A percentile compares a stretch with the other conserved stretches of the same genome.
These are phyloP conservation scores for Phocides pigmalion DNA, from an alignment of 1,140 invertebrate species.

Conservation along the genomic window DNA sequence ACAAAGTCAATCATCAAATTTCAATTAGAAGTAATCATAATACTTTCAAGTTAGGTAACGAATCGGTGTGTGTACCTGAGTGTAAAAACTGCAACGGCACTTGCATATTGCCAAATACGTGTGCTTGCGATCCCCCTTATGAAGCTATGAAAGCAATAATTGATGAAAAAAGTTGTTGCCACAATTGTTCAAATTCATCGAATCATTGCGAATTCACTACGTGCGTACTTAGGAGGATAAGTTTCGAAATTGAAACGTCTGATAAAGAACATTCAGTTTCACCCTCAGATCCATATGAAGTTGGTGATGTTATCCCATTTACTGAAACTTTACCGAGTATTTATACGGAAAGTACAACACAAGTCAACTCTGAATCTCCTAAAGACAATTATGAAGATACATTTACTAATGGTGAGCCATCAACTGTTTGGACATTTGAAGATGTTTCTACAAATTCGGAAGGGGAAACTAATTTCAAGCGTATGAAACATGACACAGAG, in stretches of 20 bases:
- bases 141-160: constrained; percentile 1
- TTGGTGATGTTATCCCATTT: too few relatives aligned
- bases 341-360: background rate
- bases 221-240: constrained; percentile 4
- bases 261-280: background rate
- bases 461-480: too few relatives aligned
- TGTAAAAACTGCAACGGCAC: constrained; percentile 49
- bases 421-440: too few relatives aligned
- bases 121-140: constrained; percentile 28
- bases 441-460: too few relatives aligned
- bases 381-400: too few relatives aligned
- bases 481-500: too few relatives aligned
- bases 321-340: background rate
- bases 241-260: background rate
- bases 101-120: constrained; percentile 44
- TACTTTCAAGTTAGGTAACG: constrained; percentile 2
- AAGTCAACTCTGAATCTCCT: too few relatives aligned
- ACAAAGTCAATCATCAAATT: constrained; percentile 30
- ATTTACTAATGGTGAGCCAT: too few relatives aligned
- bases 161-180: constrained; percentile 15
- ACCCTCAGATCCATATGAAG: background rate
- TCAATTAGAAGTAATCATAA: too few relatives aligned
- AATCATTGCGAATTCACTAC: constrained; percentile 28
- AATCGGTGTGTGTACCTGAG: constrained; percentile 43
- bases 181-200: constrained; percentile 16